These are phyloP conservation scores for Amiota minor DNA, from an alignment of 2,888 invertebrate genomes.

Conservation along the genomic window DNA sequence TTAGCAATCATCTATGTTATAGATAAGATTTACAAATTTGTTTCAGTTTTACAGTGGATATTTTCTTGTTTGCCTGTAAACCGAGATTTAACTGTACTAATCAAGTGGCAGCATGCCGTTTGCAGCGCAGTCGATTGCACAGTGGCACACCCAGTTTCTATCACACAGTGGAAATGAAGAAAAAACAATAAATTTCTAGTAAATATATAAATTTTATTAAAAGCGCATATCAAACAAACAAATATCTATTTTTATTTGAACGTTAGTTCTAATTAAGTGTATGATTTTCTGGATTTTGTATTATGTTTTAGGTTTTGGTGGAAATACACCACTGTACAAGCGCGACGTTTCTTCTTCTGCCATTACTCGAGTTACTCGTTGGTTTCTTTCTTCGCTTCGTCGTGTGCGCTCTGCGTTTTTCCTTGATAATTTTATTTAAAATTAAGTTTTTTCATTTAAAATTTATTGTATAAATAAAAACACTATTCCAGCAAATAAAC, in stretches of 20 bases:
- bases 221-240: background rate
- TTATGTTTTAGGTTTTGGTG: background rate
- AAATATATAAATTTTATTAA: background rate
- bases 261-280: background rate
- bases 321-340: slow-evolving; percentile 31
- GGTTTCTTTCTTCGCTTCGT: slow-evolving; percentile 30
- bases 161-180: background rate
- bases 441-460: slow-evolving; percentile 52
- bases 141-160: slow-evolving; percentile 2
- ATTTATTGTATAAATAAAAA: slow-evolving; percentile 61
- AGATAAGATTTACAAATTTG: no score
- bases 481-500: slow-evolving; percentile 58
- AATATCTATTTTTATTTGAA: background rate
- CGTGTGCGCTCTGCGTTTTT: slow-evolving; percentile 60
- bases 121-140: slow-evolving; percentile 49
- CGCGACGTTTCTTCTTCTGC: slow-evolving; percentile 33
- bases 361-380: slow-evolving; percentile 27
- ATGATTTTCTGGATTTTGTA: background rate
- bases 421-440: slow-evolving; percentile 66
- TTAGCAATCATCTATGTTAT: no score
- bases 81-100: no score
- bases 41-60: no score
- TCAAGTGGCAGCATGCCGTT: slow-evolving; percentile 55
- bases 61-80: no score
- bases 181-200: background rate